A percentile compares a stretch with the other conserved stretches of the same genome.
These are phyloP conservation scores for Drosophila seguyi DNA, from an alignment of 1,140 invertebrate species.

Conservation along the genomic window DNA sequence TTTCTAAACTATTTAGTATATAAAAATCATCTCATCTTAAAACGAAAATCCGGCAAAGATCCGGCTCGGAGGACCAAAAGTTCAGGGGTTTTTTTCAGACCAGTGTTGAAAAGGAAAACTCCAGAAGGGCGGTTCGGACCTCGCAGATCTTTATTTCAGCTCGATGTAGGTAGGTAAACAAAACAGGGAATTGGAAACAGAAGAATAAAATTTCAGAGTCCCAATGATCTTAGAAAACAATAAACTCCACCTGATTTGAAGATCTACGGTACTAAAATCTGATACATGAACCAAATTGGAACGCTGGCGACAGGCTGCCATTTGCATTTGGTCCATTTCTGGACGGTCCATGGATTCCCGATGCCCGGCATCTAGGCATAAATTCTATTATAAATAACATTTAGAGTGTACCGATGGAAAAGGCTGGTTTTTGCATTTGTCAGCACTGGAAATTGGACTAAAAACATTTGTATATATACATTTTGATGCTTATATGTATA, in stretches of 20 bases:
- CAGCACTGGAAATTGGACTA: constrained; percentile 77
- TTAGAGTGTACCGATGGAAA: constrained; percentile 49
- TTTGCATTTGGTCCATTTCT: constrained; percentile 66
- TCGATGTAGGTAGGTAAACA: too few species aligned
- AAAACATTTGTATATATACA: constrained; percentile 31
- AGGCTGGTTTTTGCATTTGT: constrained; percentile 75
- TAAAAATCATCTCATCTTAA: too few species aligned
- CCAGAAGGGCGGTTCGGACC: too few species aligned
- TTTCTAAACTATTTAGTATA: too few species aligned
- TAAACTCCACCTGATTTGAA: background rate
- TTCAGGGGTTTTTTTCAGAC: too few species aligned
- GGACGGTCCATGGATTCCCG: constrained; percentile 26
- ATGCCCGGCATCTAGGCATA: constrained; percentile 65
- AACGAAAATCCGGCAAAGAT: background rate
- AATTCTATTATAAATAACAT: constrained; percentile 83
- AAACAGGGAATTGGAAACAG: background rate
- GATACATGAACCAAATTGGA: constrained; percentile 65
- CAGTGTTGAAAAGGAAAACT: too few species aligned
- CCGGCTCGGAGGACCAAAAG: background rate
- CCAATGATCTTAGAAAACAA: background rate
- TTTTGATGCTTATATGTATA: constrained; percentile 13
- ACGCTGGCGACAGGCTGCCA: constrained; percentile 69
- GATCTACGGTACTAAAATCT: constrained; percentile 28
- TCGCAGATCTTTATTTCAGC: too few species aligned
- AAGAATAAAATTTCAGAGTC: background rate